Conservation (phyloP, 2,797 vertebrate genomes). For the Nyctibius grandis region DNA sequence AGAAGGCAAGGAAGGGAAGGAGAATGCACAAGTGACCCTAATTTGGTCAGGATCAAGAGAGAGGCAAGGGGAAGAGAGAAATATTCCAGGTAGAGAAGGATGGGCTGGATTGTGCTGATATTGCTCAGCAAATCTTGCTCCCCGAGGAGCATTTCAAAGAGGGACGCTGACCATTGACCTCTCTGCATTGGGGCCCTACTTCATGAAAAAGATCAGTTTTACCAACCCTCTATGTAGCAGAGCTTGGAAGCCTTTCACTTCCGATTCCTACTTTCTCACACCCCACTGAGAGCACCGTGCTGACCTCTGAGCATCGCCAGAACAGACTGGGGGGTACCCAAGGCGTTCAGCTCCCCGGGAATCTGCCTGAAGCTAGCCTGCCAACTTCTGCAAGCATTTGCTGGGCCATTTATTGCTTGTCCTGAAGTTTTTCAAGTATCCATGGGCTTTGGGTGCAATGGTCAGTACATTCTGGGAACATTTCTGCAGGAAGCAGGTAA, state of each 20-base stretch:
- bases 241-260: background rate
- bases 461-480: background rate
- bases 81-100: background rate
- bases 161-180: background rate
- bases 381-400: background rate
- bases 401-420: background rate
- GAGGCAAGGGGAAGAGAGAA: background rate
- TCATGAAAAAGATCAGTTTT: background rate
- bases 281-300: fast-evolving
- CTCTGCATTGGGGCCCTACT: background rate
- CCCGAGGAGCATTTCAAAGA: fast-evolving
- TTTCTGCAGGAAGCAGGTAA: slow-evolving; percentile 7
- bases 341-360: fast-evolving
- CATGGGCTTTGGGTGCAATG: background rate
- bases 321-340: background rate
- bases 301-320: background rate
- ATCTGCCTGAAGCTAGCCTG: background rate
- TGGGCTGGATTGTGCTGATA: background rate
- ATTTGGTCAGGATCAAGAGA: background rate
- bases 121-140: background rate
- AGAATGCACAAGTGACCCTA: background rate
- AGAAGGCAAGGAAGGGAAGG: background rate
- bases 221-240: background rate
- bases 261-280: background rate
- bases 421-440: background rate